phyloP scores from a whole-genome alignment of 2,113 vertebrate genomes.

The Grus americana region DNA sequence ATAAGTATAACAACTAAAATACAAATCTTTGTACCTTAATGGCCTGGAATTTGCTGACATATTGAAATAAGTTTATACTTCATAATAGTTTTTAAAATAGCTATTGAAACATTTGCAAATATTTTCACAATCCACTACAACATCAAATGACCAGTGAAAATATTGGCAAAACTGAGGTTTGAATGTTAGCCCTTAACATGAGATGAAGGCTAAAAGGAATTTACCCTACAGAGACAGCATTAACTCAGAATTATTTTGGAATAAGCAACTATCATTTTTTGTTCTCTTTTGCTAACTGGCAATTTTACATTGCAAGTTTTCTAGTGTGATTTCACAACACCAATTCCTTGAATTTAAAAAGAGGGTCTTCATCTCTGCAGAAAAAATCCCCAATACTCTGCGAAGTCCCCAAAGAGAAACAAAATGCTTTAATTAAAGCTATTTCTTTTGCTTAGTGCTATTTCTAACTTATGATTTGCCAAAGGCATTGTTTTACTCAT shows the following conservation, averaged over 20 bases:
- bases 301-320: neutral
- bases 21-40: neutral
- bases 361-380: neutral
- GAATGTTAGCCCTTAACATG: neutral
- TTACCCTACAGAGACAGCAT: neutral
- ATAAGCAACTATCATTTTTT: neutral
- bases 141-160: neutral
- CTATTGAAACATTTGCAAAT: neutral
- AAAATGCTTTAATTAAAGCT: constrained; percentile 47
- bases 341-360: neutral
- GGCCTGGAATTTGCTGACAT: neutral
- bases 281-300: neutral
- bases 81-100: neutral
- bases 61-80: neutral
- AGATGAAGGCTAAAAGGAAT: neutral
- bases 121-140: neutral
- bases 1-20: neutral
- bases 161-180: neutral
- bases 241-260: neutral
- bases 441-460: constrained; percentile 34
- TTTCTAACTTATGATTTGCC: constrained; percentile 64
- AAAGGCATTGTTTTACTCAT: constrained; percentile 76
- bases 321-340: neutral
- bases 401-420: constrained; percentile 66
- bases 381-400: neutral